phyloP scores from a whole-genome alignment of 2,888 invertebrate species.

The Capitulum mitella region DNA sequence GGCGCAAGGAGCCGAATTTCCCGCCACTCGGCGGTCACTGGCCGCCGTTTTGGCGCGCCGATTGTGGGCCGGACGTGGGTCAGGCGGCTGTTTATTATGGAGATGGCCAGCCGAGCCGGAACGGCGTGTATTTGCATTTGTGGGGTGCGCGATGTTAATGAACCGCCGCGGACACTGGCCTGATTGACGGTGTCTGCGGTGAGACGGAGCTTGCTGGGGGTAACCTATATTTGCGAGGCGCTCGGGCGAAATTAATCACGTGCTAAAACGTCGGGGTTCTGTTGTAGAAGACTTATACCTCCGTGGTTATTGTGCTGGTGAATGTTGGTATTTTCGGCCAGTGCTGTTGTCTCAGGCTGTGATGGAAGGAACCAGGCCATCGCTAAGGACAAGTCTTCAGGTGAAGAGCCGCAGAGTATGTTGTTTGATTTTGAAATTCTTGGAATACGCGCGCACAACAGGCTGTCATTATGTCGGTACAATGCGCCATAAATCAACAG shows the following conservation, averaged over 20 bases:
- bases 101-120: not conserved
- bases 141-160: not conserved
- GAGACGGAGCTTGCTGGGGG: not conserved
- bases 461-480: not conserved
- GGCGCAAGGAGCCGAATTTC: too few relatives aligned
- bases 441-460: not conserved
- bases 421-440: not conserved
- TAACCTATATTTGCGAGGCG: slow-evolving; percentile 8
- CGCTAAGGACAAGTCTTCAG: not conserved
- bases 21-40: too few relatives aligned
- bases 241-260: not conserved
- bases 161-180: not conserved
- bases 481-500: not conserved
- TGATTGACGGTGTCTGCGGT: not conserved
- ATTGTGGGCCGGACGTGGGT: too few relatives aligned
- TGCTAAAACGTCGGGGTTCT: not conserved
- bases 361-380: not conserved
- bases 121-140: not conserved
- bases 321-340: not conserved
- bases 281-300: not conserved
- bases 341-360: not conserved
- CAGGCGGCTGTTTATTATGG: not conserved
- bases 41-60: too few relatives aligned
- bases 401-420: not conserved
- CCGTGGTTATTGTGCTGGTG: not conserved